phyloP scores from a whole-genome alignment of 2,113 vertebrate species.

The Sclerurus mexicanus region DNA sequence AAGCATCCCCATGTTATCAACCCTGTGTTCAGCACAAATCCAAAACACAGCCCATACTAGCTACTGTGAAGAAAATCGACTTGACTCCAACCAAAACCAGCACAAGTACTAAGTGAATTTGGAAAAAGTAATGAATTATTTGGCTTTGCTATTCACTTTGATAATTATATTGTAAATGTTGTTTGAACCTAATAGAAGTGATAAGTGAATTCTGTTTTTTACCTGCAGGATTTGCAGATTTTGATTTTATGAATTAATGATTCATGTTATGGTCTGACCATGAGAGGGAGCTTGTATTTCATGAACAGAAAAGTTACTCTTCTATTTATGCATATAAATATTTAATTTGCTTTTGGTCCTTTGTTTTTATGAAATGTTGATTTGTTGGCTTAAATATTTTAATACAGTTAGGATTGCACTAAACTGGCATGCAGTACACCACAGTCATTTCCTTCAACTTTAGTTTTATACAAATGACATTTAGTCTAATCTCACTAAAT shows the following conservation, averaged over 20 bases:
- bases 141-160: background rate
- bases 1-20: background rate
- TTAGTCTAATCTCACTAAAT: background rate
- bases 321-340: background rate
- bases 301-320: background rate
- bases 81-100: background rate
- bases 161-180: background rate
- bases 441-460: background rate
- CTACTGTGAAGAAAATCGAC: background rate
- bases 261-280: background rate
- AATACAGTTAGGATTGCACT: background rate
- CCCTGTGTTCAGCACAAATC: background rate
- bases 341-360: background rate
- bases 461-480: background rate
- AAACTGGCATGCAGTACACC: background rate
- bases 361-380: background rate
- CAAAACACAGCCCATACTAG: background rate
- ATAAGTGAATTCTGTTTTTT: background rate
- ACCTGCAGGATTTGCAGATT: background rate
- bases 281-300: conserved; percentile 18
- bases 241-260: background rate
- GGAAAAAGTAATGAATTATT: background rate
- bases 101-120: background rate
- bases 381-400: background rate
- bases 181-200: background rate